Percentiles rank a stretch among this genome's conserved stretches.
Evolutionary conservation across 2,888 invertebrate genomes (phyloP).

Genomic region (Tetropium fuscum): DNA sequence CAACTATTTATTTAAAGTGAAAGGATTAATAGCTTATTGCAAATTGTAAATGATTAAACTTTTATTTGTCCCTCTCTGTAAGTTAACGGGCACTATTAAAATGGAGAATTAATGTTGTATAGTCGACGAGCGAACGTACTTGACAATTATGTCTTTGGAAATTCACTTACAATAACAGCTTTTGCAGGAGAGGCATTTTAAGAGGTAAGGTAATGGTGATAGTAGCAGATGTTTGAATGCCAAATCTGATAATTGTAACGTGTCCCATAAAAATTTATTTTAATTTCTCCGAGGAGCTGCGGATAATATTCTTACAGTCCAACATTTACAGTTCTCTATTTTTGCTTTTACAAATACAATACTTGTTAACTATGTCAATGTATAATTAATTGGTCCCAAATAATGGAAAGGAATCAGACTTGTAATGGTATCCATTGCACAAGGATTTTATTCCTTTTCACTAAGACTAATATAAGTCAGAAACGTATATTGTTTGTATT

Average conservation of each 20-base stretch:
- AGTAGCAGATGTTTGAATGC: constrained; percentile 10
- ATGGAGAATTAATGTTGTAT: constrained; percentile 25
- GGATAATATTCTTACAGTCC: too few species aligned
- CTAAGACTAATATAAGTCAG: too few species aligned
- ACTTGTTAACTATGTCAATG: too few species aligned
- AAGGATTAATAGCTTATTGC: constrained; percentile 3
- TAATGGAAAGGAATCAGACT: too few species aligned
- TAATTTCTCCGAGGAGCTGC: constrained; percentile 7
- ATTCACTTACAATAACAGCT: constrained; percentile 20
- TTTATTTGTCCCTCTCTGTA: constrained; percentile 21
- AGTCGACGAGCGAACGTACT: constrained; percentile 9
- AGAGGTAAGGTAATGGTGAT: constrained; percentile 2
- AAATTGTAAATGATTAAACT: neutral
- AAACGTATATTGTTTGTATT: too few species aligned
- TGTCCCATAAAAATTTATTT: neutral
- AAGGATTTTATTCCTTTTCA: too few species aligned
- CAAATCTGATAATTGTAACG: constrained; percentile 5
- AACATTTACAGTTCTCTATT: too few species aligned
- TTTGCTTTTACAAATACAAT: too few species aligned
- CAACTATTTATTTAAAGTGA: constrained; percentile 18
- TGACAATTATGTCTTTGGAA: constrained; percentile 24
- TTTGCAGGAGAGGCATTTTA: constrained; percentile 17
- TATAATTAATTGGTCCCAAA: too few species aligned
- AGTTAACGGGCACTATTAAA: constrained; percentile 25
- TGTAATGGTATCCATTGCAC: too few species aligned